Evolutionary conservation across 2,888 invertebrate species (phyloP), one percentile per base, ranked within the genome.

Genomic region (Erebia ligea): DNA sequence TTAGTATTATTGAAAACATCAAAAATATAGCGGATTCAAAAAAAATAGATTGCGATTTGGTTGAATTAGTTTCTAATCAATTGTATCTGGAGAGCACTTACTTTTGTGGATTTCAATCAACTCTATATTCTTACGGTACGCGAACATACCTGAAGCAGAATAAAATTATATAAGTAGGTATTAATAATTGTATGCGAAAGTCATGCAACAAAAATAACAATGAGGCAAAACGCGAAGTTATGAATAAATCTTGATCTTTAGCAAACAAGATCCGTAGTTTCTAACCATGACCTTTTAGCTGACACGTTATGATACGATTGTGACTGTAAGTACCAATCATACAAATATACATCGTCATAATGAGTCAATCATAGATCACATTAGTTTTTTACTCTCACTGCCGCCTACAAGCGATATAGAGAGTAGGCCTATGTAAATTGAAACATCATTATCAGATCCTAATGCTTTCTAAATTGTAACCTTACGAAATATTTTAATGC

Each of bases 351-450:
- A 25, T 34, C 25, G 50, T 50, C 64, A 64, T 64, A 64, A 64
- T 64, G 64, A 64, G 64, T 64, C 64, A 64, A 64, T 54, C 64
- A 64, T 17, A 64, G 17, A 54, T 19, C 34, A 54, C 40, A 54
- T 54, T 54, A 52, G 40, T 54, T 64, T 64, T 64, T 45, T 54
- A 64, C 64, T 64, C 64, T 64, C 64, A 54, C 64, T 54, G 34
- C 52, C 64, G 54, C 64, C 64, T 64, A 64, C 64, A 54, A 40
- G 13, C 34, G 6, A 64, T 17, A 54, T 15, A 48, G 62, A 21
- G 62, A 48, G 62, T 62, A 48, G 21, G 62, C 62, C 45, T 15
- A 21, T 48, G 21, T 48, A 21, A 62, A 62, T 48, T 62, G 48
- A 62, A 48, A 21, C 42, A 21, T 8, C 13, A 45, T 48, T 21